Evolutionary conservation across 1,140 invertebrate species (phyloP).

Genomic region (Adoxophyes honmai): DNA sequence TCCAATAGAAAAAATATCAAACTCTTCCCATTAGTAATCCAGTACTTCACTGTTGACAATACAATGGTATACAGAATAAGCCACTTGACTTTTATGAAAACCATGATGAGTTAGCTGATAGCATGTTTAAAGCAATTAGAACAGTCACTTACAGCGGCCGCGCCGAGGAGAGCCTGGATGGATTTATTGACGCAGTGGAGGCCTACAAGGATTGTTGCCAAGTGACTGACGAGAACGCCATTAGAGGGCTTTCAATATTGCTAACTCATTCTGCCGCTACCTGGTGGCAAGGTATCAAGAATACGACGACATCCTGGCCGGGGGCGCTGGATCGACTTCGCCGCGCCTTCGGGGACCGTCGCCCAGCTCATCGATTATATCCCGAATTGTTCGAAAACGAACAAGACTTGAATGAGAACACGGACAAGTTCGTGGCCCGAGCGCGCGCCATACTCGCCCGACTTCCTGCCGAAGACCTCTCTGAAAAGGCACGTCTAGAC

Average conservation of each 20-base stretch:
- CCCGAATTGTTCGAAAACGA: background rate
- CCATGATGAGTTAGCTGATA: constrained; percentile 32
- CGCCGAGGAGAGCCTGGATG: background rate
- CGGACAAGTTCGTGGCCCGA: constrained; percentile 5
- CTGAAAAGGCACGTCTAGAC: constrained; percentile 8
- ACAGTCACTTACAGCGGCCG: too few species aligned
- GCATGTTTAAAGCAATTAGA: constrained; percentile 45
- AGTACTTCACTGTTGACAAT: constrained; percentile 32
- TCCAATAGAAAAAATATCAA: constrained; percentile 37
- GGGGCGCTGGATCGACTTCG: background rate
- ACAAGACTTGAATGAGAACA: background rate
- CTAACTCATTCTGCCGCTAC: background rate
- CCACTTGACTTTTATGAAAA: constrained; percentile 39
- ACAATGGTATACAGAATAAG: constrained; percentile 34
- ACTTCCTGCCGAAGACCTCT: background rate
- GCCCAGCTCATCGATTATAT: background rate
- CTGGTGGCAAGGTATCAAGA: constrained; percentile 12
- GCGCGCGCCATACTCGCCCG: background rate
- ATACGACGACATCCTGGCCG: background rate
- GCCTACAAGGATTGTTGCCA: background rate
- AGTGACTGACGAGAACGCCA: constrained; percentile 5
- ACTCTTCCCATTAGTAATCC: constrained; percentile 33
- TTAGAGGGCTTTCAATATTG: background rate
- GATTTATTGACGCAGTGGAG: constrained; percentile 10
- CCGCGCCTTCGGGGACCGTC: constrained; percentile 1